phyloP scores from a whole-genome alignment of 2,888 invertebrate species.

The Hipparchia semele region DNA sequence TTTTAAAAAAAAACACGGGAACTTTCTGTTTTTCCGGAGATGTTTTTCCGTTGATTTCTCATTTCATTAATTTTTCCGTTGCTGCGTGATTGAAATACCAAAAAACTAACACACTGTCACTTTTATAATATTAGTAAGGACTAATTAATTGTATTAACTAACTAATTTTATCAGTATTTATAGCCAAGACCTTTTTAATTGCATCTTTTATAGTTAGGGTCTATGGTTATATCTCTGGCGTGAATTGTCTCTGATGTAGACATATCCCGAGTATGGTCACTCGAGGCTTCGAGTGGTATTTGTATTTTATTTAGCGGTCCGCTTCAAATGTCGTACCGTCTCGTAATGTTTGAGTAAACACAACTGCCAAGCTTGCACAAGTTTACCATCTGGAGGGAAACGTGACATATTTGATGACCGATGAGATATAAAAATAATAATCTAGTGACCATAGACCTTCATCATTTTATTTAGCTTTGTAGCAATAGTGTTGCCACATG shows the following conservation, averaged over 20 bases:
- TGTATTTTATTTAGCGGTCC: constrained; percentile 81
- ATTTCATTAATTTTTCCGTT: no score
- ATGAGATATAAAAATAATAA: neutral
- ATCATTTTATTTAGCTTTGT: neutral
- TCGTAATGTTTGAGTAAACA: constrained; percentile 81
- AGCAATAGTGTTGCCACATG: no score
- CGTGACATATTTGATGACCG: constrained; percentile 74
- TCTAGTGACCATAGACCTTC: neutral
- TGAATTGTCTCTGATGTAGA: constrained; percentile 69
- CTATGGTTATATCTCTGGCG: constrained; percentile 69
- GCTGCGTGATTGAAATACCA: no score
- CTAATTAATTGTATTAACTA: no score
- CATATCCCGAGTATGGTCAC: constrained; percentile 62
- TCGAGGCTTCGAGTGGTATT: constrained; percentile 66
- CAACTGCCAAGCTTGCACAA: constrained; percentile 73
- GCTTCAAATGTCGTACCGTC: constrained; percentile 81
- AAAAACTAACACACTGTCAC: no score
- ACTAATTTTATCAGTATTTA: neutral
- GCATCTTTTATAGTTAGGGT: constrained; percentile 71
- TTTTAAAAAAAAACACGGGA: no score
- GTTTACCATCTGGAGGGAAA: constrained; percentile 77
- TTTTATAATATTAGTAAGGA: no score
- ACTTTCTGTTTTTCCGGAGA: no score
- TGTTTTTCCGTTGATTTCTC: no score
- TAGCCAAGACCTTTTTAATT: constrained; percentile 52